phyloP scores from a whole-genome alignment of 2,797 vertebrate species.

The Schizothorax lantsangensis region DNA sequence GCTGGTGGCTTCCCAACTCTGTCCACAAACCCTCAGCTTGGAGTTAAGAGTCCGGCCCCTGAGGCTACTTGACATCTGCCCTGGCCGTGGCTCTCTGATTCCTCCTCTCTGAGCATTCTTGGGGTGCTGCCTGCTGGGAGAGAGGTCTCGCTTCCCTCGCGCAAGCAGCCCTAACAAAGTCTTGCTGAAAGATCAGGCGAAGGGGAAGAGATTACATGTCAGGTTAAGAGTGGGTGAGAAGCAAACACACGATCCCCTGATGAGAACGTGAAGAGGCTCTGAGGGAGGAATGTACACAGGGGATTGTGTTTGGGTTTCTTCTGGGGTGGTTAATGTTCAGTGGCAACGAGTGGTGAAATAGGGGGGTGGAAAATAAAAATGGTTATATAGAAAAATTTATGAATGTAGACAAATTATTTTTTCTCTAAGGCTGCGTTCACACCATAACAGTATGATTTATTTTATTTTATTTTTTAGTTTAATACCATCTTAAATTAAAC shows the following conservation, averaged over 20 bases:
- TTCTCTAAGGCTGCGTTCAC: neutral
- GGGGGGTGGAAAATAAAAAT: constrained; percentile 9
- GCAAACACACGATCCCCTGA: constrained; percentile 67
- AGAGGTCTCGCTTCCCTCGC: constrained; percentile 63
- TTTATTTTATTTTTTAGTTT: neutral
- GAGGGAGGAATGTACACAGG: constrained; percentile 55
- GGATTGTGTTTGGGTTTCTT: constrained; percentile 60
- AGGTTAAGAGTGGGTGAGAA: constrained; percentile 72
- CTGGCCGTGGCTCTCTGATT: constrained; percentile 78
- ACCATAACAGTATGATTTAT: neutral
- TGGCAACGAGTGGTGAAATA: constrained; percentile 34
- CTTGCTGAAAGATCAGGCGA: constrained; percentile 80
- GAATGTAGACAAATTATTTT: neutral
- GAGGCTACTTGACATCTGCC: constrained; percentile 86
- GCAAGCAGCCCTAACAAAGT: constrained; percentile 73
- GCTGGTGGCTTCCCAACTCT: constrained; percentile 72
- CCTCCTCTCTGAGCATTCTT: constrained; percentile 69
- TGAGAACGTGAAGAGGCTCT: constrained; percentile 46
- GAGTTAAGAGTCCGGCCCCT: constrained; percentile 80
- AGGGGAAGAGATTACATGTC: constrained; percentile 75
- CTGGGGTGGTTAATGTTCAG: constrained; percentile 44
- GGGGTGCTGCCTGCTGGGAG: constrained; percentile 70
- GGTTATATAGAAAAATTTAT: neutral
- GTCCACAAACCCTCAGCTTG: constrained; percentile 72
- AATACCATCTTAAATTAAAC: neutral